Percentiles rank a stretch among this genome's conserved stretches.
These are phyloP conservation scores for Donacobius atricapilla DNA, from an alignment of 2,113 vertebrate genomes.

Conservation along the genomic window DNA sequence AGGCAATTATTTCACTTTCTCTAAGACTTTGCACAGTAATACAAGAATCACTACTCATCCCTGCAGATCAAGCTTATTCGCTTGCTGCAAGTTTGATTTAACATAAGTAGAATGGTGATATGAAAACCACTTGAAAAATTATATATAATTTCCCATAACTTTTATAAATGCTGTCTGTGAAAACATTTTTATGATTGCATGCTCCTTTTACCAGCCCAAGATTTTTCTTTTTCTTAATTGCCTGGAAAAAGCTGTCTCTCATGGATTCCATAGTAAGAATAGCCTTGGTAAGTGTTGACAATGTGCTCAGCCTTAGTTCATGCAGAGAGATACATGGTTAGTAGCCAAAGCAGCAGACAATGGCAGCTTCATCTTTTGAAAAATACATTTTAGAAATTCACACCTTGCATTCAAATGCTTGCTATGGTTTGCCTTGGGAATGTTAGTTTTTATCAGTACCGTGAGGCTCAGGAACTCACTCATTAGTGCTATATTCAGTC, in stretches of 20 bases:
- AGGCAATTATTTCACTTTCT: conserved; percentile 27
- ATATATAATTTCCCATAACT: background rate
- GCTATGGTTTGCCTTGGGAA: background rate
- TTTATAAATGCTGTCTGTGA: background rate
- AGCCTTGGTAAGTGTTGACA: background rate
- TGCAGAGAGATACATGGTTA: background rate
- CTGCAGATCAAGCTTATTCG: background rate
- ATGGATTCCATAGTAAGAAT: background rate
- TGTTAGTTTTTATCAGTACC: background rate
- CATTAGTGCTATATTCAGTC: background rate
- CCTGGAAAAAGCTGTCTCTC: background rate
- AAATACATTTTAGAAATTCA: background rate
- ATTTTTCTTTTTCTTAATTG: background rate
- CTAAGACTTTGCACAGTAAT: background rate
- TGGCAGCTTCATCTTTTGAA: background rate
- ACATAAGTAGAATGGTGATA: background rate
- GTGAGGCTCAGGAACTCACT: background rate
- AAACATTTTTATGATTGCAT: background rate
- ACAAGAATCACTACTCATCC: background rate
- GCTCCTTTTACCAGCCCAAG: background rate
- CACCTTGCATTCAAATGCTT: background rate
- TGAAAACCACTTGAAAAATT: background rate
- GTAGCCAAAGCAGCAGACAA: background rate
- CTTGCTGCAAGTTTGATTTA: background rate
- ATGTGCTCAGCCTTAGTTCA: background rate